Evolutionary conservation across 2,888 invertebrate species (phyloP), one percentile per base, ranked within the genome.

Genomic region (Erannis defoliaria): DNA sequence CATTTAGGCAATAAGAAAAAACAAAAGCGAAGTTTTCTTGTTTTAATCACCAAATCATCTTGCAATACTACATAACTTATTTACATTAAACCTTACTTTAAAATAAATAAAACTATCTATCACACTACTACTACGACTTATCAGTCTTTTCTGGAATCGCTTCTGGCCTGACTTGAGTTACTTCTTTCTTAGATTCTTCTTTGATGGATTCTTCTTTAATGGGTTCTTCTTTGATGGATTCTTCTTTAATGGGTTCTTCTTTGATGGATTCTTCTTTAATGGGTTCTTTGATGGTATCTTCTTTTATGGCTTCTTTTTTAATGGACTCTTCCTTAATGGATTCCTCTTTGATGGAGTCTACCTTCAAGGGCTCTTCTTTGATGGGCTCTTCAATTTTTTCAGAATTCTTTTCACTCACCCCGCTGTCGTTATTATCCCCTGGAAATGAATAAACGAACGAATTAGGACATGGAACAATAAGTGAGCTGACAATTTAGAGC

Each of bases 51-150:
- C 50, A 16, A 33, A 31, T 51, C 43, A 33, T 45, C 18, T 35
- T 35, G 35, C 16, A 10, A 55, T 40, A 29, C 37, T 16, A 14
- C 19, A 18, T 29, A 54, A 60, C 23, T 61, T 62, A 63, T 65
- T 68, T 65, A 65, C 58, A 68, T 60, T 71, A 70, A 63, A 49
- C 62, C 66, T 76, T 75, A 74, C 64, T 68, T 75, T 75, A 78
- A 68, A 77, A 75, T 81, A 76, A 73, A 68, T 75, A 75, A 76
- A 62, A 67, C 66, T 73, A 73, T 68, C 23, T 57, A 46, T 77
- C 85, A 82, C 82, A 81, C 85, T n/a, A n/a, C n/a, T n/a, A 81
- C 81, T 82, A 80, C 68, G 82, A 84, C 79, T 83, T 81, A 85
- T 80, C 88, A 88, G 88, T 85, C 88, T 88, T 88, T 33, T 82